These are phyloP conservation scores for Troides oblongomaculatus DNA, from an alignment of 2,888 invertebrate species.

Conservation along the genomic window DNA sequence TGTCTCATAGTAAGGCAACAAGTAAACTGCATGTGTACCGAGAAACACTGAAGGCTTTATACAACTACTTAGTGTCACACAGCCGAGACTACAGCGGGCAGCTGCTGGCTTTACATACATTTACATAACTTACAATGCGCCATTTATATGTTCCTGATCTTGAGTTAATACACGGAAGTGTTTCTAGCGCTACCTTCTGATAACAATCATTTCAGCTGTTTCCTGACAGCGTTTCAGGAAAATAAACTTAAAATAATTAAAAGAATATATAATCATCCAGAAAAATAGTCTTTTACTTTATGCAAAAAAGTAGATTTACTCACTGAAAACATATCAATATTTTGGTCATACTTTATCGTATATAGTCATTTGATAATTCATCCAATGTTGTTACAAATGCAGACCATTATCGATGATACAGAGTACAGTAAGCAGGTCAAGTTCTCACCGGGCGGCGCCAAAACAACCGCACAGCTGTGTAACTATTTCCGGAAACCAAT, in stretches of 20 bases:
- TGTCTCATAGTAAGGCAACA: constrained; percentile 14
- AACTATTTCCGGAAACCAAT: constrained; percentile 63
- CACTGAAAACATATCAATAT: no score
- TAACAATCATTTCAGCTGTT: constrained; percentile 8
- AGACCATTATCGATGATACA: not conserved
- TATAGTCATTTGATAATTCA: not conserved
- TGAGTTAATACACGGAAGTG: constrained; percentile 23
- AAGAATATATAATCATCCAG: not conserved
- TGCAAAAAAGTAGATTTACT: no score
- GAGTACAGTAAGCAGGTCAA: constrained; percentile 48
- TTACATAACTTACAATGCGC: constrained; percentile 29
- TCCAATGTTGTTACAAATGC: not conserved
- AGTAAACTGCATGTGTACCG: constrained; percentile 16
- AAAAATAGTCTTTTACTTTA: not conserved
- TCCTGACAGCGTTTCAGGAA: not conserved
- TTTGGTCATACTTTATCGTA: no score
- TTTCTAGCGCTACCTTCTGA: constrained; percentile 10
- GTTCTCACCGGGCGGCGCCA: constrained; percentile 50
- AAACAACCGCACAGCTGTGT: constrained; percentile 56
- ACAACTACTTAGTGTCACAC: constrained; percentile 24
- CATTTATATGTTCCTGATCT: constrained; percentile 24
- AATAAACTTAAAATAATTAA: not conserved
- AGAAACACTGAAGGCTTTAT: constrained; percentile 17
- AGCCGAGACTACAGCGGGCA: constrained; percentile 13
- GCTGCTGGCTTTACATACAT: constrained; percentile 26